Evolutionary conservation across 2,797 vertebrate species (phyloP), one percentile per base, ranked within the genome.

Genomic region (Sebastes steindachneri): DNA sequence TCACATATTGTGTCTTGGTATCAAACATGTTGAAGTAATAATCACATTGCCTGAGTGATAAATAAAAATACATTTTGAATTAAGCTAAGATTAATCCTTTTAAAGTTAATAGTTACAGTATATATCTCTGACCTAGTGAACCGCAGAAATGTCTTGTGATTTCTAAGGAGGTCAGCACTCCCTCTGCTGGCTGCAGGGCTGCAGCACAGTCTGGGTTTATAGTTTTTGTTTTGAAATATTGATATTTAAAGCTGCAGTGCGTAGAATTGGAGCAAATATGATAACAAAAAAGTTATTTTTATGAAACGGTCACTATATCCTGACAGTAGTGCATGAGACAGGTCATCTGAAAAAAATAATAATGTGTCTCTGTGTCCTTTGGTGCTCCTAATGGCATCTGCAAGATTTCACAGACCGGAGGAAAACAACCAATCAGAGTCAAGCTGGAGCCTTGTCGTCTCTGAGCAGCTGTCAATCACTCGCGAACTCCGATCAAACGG

Each of bases 161-260:
- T 53, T 82, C 57, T 68, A 51, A 73, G 84, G 0, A 67, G 75
- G 73, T 80, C 65, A 84, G 91, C 33, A 51, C 93, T 37, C 93
- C 90, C 86, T 83, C 93, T 94, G 80, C 87, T 91, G 93, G 91
- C 69, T 15, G 64, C 12, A 45, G 5, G 4, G n/a, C 51, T 51
- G 68, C 25, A 93, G 55, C 23, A 57, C 91, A 84, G 48, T 12
- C 28, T 45, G 11, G 3, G 51, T 2, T 37, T 68, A 11, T 68
- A 53, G n/a, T 9, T 53, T 31, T 54, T 29, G 6, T 25, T 69
- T 25, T 55, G 0, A 68, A 31, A 15, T 31, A 33, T 31, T 68
- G 28, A 68, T 14, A 53, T 53, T 5, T 19, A 37, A 19, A 53
- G n/a, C 0, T 53, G 9, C 51, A 53, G 45, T 53, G n/a, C 0